Base-by-base conservation (phyloP, 2,113 vertebrate species). In the Archocentrus centrarchus region DNA sequence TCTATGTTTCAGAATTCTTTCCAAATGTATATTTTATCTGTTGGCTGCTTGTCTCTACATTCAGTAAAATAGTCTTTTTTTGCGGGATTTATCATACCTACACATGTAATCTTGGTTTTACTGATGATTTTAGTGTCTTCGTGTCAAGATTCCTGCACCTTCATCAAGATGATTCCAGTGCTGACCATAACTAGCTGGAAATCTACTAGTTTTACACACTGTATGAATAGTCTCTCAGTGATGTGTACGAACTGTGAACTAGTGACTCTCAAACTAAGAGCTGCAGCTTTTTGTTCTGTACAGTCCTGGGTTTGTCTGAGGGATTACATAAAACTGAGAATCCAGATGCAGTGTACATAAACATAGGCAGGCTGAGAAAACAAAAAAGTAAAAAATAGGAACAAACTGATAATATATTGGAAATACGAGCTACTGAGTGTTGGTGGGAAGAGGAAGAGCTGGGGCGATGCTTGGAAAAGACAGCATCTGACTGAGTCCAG, bases 141-240 rank as follows among this genome's bases (percentile, higher is more conserved):
- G 30, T 27, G 44, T 73, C 44, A 73, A 18, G 30, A 5, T 0
- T 53, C 17, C 44, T 73, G 66, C 66, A 50, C 41, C 17, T 30
- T 30, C 24, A 70, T 70, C 47, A 10, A 30, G 11, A 70, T 30
- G 41, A 70, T 44, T 30, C 64, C 41, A 50, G 17, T 53, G 17
- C 5, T 53, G 50, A 7, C 50, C 47, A 18, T 17, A 17, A 24
- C 1, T 39, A 68, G 39, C 41, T 44, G 41, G 11, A 44, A 14
- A 13, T 14, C 41, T 44, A 14, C 13, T 11, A 7, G 39, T 68
- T 47, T 68, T 47, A 0, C 64, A 47, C 17, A 68, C 63, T 68
- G 14, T 47, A 47, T 0, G 22, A 68, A 47, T 15, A 0, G 22
- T 47, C 15, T 68, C 41, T 18, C 44, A 30, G 0, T 7, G 22